Evolutionary conservation across 2,888 invertebrate species (phyloP), one percentile per base, ranked within the genome.

Genomic region (Acanthosoma haemorrhoidale): DNA sequence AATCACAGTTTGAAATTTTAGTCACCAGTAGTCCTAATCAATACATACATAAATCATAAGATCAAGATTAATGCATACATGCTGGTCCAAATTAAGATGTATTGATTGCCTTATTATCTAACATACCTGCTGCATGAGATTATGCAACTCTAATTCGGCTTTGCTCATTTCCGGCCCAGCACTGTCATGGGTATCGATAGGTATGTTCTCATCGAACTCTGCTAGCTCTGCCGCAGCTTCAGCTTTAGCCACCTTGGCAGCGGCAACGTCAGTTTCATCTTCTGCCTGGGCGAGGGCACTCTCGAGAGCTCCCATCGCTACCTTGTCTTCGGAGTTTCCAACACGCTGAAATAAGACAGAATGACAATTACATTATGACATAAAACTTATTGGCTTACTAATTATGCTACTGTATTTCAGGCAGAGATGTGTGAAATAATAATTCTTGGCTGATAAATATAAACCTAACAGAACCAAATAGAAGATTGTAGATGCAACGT

Each of bases 151-250:
- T 75, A 84, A 82, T 79, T 90, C 89, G 2, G 89, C 89, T 79
- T 86, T 88, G 78, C 88, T 89, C 74, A 89, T 80, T 78, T 88
- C 88, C 18, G 82, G 83, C 38, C 83, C 83, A 25, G 77, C 79
- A 71, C 79, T 78, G 41, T 77, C 78, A 72, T 84, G 84, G 69
- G 91, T 91, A 70, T 91, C 91, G 75, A 94, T 84, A 58, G 96
- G 95, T 81, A 94, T 91, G 77, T 88, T 91, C 82, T 97, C 96
- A 82, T 96, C 96, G 82, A 96, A 96, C 82, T 96, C 96, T 0
- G 93, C 95, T 75, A 96, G 84, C 80, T 94, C 94, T 13, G 91
- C 91, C 73, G 89, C 89, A 39, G 88, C 92, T 82, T 97, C 96
- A 4, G 92, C 94, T 77, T 91, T 90, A 3, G 95, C 95, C 0